phyloP scores from a whole-genome alignment of 2,113 vertebrate genomes.

The Setophaga petechia region DNA sequence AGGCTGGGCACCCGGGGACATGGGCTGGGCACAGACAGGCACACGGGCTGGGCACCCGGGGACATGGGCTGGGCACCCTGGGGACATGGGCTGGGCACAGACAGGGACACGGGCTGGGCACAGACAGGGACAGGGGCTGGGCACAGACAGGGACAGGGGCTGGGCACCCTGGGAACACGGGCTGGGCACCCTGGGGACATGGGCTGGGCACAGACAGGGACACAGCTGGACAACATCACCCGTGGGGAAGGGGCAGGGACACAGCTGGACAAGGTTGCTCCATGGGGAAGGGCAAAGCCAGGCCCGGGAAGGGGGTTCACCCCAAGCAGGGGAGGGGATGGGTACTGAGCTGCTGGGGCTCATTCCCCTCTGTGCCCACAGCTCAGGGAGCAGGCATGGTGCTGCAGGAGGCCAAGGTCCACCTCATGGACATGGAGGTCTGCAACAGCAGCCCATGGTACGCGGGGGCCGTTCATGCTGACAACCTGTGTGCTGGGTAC shows the following conservation, averaged over 20 bases:
- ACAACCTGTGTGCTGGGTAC: background rate
- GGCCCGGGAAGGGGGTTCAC: too few species aligned
- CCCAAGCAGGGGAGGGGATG: background rate
- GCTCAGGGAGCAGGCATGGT: background rate
- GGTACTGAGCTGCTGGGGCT: background rate
- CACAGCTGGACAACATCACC: background rate
- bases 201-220: too few species aligned
- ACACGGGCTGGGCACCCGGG: too few species aligned
- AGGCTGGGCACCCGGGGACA: too few species aligned
- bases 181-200: too few species aligned
- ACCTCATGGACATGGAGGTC: background rate
- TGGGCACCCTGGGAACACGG: too few species aligned
- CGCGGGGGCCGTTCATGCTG: fast-evolving
- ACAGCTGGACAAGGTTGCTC: background rate
- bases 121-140: too few species aligned
- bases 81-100: too few species aligned
- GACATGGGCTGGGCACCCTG: too few species aligned
- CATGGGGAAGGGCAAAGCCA: background rate
- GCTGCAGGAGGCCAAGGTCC: background rate
- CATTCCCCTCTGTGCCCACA: background rate
- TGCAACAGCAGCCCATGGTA: background rate
- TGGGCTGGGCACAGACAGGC: too few species aligned
- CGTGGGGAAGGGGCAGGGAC: background rate
- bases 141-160: too few species aligned
- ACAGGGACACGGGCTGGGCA: too few species aligned